Conservation (phyloP, 2,797 vertebrate genomes). For the Aldrovandia affinis region DNA sequence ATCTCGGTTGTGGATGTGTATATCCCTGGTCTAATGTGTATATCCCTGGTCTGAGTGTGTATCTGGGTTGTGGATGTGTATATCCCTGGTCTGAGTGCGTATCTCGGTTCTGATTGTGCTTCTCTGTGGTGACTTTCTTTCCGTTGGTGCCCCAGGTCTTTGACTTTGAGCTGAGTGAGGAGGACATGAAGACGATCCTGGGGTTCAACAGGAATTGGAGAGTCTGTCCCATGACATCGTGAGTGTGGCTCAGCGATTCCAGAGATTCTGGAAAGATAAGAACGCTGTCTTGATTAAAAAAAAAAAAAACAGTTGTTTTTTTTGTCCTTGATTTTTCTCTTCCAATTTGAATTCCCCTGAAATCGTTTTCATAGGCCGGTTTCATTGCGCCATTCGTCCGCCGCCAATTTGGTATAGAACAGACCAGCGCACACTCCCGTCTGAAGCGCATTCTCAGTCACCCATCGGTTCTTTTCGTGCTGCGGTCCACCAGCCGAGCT, state of each 20-base stretch:
- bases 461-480: no score
- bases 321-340: neutral
- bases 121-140: neutral
- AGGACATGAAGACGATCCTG: constrained; percentile 79
- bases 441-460: no score
- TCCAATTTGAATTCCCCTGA: no score
- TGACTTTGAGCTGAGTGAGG: constrained; percentile 81
- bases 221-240: constrained; percentile 42
- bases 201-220: constrained; percentile 77
- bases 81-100: neutral
- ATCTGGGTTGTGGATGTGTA: neutral
- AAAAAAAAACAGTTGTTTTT: neutral
- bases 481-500: no score
- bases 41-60: neutral
- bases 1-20: neutral
- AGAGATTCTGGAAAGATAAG: neutral
- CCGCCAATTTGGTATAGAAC: neutral
- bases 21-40: no score
- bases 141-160: constrained; percentile 71
- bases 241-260: neutral
- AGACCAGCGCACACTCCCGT: no score
- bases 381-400: no score
- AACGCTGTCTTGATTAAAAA: neutral
- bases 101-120: neutral
- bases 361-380: no score